phyloP scores from a whole-genome alignment of 2,797 vertebrate genomes.

The Babyrousa celebensis region DNA sequence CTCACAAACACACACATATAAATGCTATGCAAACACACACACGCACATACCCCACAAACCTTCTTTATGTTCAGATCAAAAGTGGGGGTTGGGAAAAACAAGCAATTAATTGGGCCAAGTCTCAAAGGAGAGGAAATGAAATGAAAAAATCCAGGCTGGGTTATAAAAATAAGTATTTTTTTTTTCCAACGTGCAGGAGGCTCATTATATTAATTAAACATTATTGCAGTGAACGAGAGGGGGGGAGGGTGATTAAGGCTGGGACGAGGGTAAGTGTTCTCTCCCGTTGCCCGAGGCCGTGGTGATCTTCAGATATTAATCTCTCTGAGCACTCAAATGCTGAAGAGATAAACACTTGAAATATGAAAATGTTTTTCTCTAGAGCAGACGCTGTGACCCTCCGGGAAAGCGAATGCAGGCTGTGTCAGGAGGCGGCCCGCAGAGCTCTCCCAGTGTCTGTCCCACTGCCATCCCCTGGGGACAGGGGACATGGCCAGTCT shows the following conservation, averaged over 20 bases:
- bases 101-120: slow-evolving; percentile 91
- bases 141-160: slow-evolving; percentile 92
- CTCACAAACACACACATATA: neutral
- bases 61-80: slow-evolving; percentile 63
- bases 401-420: slow-evolving; percentile 56
- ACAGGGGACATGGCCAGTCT: neutral
- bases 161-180: slow-evolving; percentile 93
- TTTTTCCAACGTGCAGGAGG: slow-evolving; percentile 92
- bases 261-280: slow-evolving; percentile 89
- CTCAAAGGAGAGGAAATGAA: slow-evolving; percentile 92
- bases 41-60: neutral
- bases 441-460: neutral
- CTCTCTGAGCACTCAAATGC: slow-evolving; percentile 91
- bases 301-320: slow-evolving; percentile 91
- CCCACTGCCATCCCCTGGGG: neutral
- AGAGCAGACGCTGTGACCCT: slow-evolving; percentile 86
- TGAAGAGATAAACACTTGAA: slow-evolving; percentile 93
- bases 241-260: slow-evolving; percentile 90
- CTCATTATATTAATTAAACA: slow-evolving; percentile 95
- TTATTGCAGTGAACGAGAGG: slow-evolving; percentile 91
- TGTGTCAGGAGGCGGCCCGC: neutral
- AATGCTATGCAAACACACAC: neutral
- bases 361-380: slow-evolving; percentile 92
- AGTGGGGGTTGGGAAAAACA: slow-evolving; percentile 86
- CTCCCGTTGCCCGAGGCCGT: slow-evolving; percentile 89